These are phyloP conservation scores for Nycticebus coucang DNA, from an alignment of 2,113 vertebrate species.

Conservation along the genomic window DNA sequence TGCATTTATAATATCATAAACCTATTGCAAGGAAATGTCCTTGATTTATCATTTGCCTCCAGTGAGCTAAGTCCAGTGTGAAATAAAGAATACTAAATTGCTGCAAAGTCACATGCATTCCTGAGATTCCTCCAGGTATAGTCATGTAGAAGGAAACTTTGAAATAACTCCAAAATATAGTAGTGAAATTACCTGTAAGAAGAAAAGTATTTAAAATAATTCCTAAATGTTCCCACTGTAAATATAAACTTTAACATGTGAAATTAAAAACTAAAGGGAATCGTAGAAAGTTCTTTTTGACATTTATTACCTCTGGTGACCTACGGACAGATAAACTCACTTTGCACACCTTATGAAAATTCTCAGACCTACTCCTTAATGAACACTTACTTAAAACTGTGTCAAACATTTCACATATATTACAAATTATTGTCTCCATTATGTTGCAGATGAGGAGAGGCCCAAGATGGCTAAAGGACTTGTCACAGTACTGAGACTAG, in stretches of 20 bases:
- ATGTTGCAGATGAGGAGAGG: background rate
- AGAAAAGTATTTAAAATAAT: conserved; percentile 15
- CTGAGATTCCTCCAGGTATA: background rate
- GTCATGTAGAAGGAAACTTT: background rate
- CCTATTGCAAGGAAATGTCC: background rate
- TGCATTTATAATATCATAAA: conserved; percentile 38
- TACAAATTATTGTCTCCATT: background rate
- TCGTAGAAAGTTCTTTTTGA: background rate
- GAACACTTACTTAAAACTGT: background rate
- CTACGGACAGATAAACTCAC: background rate
- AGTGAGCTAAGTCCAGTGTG: conserved; percentile 17
- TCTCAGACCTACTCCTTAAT: background rate
- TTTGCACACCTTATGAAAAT: background rate
- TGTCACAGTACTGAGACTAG: background rate
- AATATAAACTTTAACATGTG: background rate
- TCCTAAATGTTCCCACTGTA: background rate
- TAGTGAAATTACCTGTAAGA: background rate
- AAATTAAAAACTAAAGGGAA: conserved; percentile 21
- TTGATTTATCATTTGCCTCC: conserved; percentile 50
- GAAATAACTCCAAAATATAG: conserved; percentile 32
- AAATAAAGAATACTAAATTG: conserved; percentile 19
- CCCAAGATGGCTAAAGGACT: background rate
- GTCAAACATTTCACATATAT: background rate
- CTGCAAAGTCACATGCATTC: background rate
- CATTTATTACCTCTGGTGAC: background rate